Base-by-base conservation (phyloP, 2,888 invertebrate species). In the Tetragnatha montana region DNA sequence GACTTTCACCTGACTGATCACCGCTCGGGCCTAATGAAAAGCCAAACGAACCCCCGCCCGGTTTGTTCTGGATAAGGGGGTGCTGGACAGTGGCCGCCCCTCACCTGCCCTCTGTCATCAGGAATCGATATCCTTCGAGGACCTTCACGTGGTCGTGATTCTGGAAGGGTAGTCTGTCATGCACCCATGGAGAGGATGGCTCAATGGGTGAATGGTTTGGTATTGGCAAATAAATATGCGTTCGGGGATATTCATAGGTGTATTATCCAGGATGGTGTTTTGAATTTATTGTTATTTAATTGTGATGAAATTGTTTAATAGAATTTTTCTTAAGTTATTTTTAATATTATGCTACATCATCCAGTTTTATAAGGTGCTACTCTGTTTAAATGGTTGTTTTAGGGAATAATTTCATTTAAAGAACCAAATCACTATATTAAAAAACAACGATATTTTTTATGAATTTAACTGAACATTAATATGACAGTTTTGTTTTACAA, bases 1-100 rank as follows among this genome's bases (percentile, higher is more conserved):
- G 60, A 60, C 60, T 78, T 51, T 22, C 78, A 60, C 78, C 60
- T 78, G 60, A 47, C 8, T 78, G 60, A 76, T 19, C 19, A 76
- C 6, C 49, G 10, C 0, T 0, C 49, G 75, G 35, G 0, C 8
- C 78, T 78, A 78, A 78, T 60, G 35, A 78, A 35, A 78, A 14
- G 60, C 60, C 60, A 60, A 60, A 60, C 60, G 60, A 21, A 51
- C 22, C 12, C 21, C 50, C 49, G 51, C 60, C 21, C 4, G 60
- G 60, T 78, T 78, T 78, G 78, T 51, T 60, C 22, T 60, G 60
- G 17, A 21, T 12, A 17, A 22, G 78, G 60, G n/a, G 8, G 60
- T 21, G 51, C 50, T 50, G 50, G 76, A 50, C 76, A 76, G 19
- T 76, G 76, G 12, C 50, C 17, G 10, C 6, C 10, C 60, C 60